Percentiles rank a stretch among this genome's conserved stretches.
phyloP scores from a whole-genome alignment of 2,113 vertebrate species.

The Triplophysa dalaica region DNA sequence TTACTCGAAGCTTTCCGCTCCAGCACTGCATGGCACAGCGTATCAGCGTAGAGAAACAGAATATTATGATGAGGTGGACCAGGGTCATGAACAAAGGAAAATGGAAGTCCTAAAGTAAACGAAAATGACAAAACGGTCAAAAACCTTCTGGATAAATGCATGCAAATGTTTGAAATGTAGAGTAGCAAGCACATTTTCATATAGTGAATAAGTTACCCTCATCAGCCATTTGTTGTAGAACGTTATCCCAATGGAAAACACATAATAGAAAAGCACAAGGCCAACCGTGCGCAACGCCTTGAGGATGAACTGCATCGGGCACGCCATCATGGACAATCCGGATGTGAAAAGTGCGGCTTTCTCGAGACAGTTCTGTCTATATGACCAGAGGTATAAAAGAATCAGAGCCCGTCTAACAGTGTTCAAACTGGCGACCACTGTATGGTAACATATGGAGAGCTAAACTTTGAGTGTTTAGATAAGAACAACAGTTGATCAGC shows the following conservation, averaged over 20 bases:
- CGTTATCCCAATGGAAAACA: constrained; percentile 92
- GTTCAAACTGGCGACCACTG: not conserved
- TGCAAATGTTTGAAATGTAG: no score
- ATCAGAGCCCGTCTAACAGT: not conserved
- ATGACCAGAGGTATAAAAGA: not conserved
- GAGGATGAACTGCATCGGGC: constrained; percentile 71
- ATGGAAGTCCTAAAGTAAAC: constrained; percentile 79
- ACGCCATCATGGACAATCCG: constrained; percentile 62
- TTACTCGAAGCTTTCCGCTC: constrained; percentile 76
- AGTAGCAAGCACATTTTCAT: not conserved
- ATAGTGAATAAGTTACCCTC: constrained; percentile 69
- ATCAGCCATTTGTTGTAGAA: constrained; percentile 97
- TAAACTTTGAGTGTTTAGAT: not conserved
- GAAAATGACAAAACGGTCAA: not conserved
- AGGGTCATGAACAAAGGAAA: constrained; percentile 93
- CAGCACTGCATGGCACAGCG: constrained; percentile 71
- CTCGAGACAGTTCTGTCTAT: not conserved
- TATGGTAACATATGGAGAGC: not conserved
- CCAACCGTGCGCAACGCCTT: constrained; percentile 72
- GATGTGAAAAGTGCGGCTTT: not conserved
- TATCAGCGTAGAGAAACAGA: constrained; percentile 79
- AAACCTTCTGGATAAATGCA: no score
- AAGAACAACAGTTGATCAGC: not conserved
- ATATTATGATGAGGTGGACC: constrained; percentile 84
- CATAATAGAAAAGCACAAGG: constrained; percentile 84